Conservation (phyloP, 1,140 invertebrate genomes). For the Protaetia brevitarsis region DNA sequence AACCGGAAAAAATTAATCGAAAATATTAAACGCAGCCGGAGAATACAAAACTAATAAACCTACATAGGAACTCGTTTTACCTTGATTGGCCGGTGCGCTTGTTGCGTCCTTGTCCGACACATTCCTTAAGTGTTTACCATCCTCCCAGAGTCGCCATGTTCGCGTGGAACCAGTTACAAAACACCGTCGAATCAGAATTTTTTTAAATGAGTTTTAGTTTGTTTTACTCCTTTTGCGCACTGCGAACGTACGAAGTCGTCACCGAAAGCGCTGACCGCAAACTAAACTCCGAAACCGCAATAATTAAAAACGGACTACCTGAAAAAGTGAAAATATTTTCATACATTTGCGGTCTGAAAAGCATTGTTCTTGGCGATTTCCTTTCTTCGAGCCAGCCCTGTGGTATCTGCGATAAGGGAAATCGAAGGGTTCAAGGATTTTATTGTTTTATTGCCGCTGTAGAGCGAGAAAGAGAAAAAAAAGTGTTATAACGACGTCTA, state of each 20-base stretch:
- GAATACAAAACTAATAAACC: slow-evolving; percentile 12
- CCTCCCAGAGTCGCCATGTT: slow-evolving; percentile 30
- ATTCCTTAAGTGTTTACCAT: neutral
- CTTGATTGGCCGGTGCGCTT: neutral
- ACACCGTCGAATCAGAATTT: slow-evolving; percentile 2
- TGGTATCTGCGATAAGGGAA: neutral
- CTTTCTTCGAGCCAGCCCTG: neutral
- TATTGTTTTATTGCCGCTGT: slow-evolving; percentile 27
- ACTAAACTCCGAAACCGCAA: slow-evolving; percentile 26
- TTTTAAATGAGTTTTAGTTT: neutral
- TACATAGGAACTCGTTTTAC: slow-evolving; percentile 20
- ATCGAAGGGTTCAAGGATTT: slow-evolving; percentile 25
- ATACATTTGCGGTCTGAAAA: neutral
- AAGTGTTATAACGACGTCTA: neutral
- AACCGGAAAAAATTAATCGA: neutral
- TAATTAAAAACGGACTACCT: slow-evolving; percentile 28
- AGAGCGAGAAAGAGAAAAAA: neutral
- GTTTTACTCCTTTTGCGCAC: neutral
- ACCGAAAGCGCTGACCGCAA: slow-evolving; percentile 33
- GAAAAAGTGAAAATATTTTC: slow-evolving; percentile 43
- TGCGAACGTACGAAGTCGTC: slow-evolving; percentile 11
- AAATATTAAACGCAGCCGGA: neutral
- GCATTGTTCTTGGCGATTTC: slow-evolving; percentile 10
- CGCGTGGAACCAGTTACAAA: slow-evolving; percentile 16
- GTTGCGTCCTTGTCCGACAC: slow-evolving; percentile 1